These are phyloP conservation scores for Pogonocichla stellata DNA, from an alignment of 2,113 vertebrate species.

Conservation along the genomic window DNA sequence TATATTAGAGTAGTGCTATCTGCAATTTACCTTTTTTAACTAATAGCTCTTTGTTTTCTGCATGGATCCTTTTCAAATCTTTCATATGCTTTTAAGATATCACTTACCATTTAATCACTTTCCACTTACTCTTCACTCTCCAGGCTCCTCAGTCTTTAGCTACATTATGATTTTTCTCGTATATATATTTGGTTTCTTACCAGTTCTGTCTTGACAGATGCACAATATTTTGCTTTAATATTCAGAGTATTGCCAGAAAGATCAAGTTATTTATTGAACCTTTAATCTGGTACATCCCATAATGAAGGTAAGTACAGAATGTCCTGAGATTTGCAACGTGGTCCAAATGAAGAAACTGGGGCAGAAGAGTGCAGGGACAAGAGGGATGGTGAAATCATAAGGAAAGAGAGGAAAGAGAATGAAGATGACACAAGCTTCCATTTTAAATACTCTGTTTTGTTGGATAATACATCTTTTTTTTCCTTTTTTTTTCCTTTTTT, in stretches of 20 bases:
- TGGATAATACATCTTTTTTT: background rate
- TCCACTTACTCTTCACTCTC: constrained; percentile 51
- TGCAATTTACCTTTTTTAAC: constrained; percentile 61
- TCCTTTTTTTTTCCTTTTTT: background rate
- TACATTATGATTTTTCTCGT: constrained; percentile 3
- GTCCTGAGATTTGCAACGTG: background rate
- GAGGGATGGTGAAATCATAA: background rate
- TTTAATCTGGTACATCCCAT: background rate
- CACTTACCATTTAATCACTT: constrained; percentile 62
- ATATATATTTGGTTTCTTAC: background rate
- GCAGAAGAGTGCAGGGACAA: background rate
- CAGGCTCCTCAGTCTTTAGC: constrained; percentile 4
- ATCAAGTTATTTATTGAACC: background rate
- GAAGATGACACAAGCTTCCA: background rate
- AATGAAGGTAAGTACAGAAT: background rate
- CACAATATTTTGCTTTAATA: background rate
- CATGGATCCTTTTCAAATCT: constrained; percentile 50
- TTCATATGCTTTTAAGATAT: constrained; percentile 60
- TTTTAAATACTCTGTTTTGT: background rate
- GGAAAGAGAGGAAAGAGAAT: background rate
- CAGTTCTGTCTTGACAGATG: background rate
- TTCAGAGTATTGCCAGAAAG: background rate
- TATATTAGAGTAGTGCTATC: constrained; percentile 44
- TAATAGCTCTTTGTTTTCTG: constrained; percentile 65
- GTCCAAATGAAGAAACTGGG: background rate